A percentile compares a stretch with the other conserved stretches of the same genome.
Conservation (phyloP, 2,113 vertebrate species). For the Indri indri region DNA sequence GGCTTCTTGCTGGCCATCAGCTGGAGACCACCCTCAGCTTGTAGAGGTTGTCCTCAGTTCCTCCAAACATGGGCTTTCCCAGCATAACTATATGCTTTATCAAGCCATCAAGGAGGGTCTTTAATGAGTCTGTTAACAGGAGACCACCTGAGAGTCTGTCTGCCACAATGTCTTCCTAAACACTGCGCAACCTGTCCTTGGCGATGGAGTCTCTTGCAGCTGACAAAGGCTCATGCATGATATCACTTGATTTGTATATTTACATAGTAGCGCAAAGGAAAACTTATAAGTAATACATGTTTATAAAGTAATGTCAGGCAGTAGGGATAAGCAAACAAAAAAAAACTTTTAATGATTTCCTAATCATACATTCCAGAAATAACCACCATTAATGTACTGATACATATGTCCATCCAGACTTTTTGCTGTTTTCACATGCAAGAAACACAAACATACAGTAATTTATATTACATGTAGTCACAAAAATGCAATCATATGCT, state of each 20-base stretch:
- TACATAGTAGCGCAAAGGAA: background rate
- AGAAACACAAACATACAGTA: background rate
- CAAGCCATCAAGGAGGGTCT: background rate
- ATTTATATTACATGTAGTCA: background rate
- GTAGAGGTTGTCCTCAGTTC: background rate
- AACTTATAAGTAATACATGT: background rate
- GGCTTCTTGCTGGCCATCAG: background rate
- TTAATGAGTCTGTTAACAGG: background rate
- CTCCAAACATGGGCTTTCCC: background rate
- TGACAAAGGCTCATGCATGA: background rate
- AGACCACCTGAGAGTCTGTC: background rate
- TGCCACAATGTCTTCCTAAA: background rate
- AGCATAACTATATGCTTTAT: too few relatives aligned
- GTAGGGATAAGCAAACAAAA: background rate
- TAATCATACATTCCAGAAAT: background rate
- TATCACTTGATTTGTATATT: background rate
- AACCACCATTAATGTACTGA: background rate
- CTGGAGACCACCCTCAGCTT: background rate
- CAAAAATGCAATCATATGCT: background rate
- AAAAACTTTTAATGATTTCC: background rate
- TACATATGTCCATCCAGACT: background rate
- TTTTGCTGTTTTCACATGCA: background rate
- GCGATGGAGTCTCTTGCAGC: background rate
- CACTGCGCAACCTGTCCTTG: background rate
- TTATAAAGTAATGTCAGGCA: background rate